phyloP scores from a whole-genome alignment of 2,888 invertebrate species.

The Brachypalpus laphriformis region DNA sequence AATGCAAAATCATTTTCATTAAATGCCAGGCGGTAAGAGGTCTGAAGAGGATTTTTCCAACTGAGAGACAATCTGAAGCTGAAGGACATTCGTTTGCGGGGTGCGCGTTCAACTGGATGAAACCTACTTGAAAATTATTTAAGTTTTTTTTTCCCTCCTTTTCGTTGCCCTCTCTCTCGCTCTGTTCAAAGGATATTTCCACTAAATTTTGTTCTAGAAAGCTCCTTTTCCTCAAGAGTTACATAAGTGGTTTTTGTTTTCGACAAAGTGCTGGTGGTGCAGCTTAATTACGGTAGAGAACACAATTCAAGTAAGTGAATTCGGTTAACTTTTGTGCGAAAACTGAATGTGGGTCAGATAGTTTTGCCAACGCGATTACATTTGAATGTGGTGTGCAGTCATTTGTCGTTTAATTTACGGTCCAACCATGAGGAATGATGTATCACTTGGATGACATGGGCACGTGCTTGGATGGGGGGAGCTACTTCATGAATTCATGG shows the following conservation, averaged over 20 bases:
- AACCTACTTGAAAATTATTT: slow-evolving; percentile 26
- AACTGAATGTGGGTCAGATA: slow-evolving; percentile 64
- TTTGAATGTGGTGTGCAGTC: slow-evolving; percentile 55
- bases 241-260: slow-evolving; percentile 20
- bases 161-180: not conserved
- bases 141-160: not conserved
- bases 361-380: slow-evolving; percentile 48
- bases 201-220: slow-evolving; percentile 20
- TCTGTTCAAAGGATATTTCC: slow-evolving; percentile 14
- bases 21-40: not conserved
- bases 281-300: slow-evolving; percentile 25
- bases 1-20: slow-evolving; percentile 49
- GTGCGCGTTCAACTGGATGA: slow-evolving; percentile 28
- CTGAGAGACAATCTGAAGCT: not conserved
- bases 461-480: no score
- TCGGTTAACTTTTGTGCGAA: slow-evolving; percentile 49
- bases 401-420: slow-evolving; percentile 38
- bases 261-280: slow-evolving; percentile 20
- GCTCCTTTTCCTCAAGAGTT: slow-evolving; percentile 2
- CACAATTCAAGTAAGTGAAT: slow-evolving; percentile 35
- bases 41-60: not conserved
- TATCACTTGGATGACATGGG: slow-evolving; percentile 25
- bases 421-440: slow-evolving; percentile 25
- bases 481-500: not conserved
- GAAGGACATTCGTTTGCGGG: not conserved